phyloP scores from a whole-genome alignment of 2,797 vertebrate species.

The Echeneis naucrates region DNA sequence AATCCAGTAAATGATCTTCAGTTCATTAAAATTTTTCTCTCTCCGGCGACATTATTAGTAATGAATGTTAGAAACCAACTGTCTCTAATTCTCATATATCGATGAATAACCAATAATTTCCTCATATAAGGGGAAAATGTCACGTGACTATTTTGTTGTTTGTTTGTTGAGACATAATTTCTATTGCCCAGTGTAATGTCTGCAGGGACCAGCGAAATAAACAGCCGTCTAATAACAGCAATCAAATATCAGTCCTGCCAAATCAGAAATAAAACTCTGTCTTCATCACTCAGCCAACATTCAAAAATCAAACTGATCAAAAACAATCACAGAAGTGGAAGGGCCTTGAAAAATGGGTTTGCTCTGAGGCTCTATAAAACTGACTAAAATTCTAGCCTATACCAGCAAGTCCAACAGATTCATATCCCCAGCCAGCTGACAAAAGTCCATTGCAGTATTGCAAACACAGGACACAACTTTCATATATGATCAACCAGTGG shows the following conservation, averaged over 20 bases:
- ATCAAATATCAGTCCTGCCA: neutral
- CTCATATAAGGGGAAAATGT: no score
- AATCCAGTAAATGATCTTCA: constrained; percentile 59
- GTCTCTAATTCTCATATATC: constrained; percentile 5
- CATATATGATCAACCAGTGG: neutral
- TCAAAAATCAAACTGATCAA: neutral
- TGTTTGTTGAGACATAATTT: neutral
- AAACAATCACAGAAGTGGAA: constrained; percentile 5
- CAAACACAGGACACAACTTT: neutral
- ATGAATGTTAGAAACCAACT: constrained; percentile 9
- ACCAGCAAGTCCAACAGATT: neutral
- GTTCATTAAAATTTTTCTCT: constrained; percentile 59
- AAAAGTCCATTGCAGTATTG: neutral
- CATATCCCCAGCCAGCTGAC: neutral
- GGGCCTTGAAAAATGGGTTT: constrained; percentile 7
- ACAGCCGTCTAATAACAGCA: neutral
- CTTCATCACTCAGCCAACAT: neutral
- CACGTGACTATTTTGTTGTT: neutral
- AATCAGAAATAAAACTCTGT: neutral
- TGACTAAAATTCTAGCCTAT: neutral
- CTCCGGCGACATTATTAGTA: constrained; percentile 33
- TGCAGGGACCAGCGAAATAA: constrained; percentile 2
- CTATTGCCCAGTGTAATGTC: neutral
- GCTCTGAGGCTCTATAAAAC: neutral
- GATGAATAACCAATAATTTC: neutral